These are phyloP conservation scores for Nudaria mundana DNA, from an alignment of 2,888 invertebrate species.

Conservation along the genomic window DNA sequence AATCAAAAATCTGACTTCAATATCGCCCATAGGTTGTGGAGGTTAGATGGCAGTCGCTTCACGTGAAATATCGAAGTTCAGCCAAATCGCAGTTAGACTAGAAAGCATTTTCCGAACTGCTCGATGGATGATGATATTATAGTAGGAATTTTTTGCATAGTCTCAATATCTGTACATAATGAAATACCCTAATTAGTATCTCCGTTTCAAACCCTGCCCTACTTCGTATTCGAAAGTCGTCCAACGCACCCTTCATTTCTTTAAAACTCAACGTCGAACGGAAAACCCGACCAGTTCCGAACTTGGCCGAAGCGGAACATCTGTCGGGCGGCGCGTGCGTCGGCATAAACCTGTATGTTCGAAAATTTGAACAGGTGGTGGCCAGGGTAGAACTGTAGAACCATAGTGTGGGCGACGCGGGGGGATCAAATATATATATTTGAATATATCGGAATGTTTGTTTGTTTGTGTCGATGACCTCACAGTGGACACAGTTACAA, in stretches of 20 bases:
- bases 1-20: too few species aligned
- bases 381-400: slow-evolving; percentile 23
- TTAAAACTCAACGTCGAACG: slow-evolving; percentile 1
- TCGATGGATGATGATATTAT: too few species aligned
- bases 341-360: slow-evolving; percentile 32
- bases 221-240: slow-evolving; percentile 10
- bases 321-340: slow-evolving; percentile 47
- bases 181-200: too few species aligned
- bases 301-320: slow-evolving; percentile 36
- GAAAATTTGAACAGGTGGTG: slow-evolving; percentile 42
- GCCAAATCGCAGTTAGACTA: too few species aligned
- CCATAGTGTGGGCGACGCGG: slow-evolving; percentile 14
- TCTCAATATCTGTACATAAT: too few species aligned
- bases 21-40: too few species aligned
- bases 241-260: slow-evolving; percentile 7
- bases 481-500: slow-evolving; percentile 15
- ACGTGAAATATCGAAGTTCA: too few species aligned
- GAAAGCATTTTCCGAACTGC: too few species aligned
- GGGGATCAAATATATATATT: slow-evolving; percentile 13
- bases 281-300: slow-evolving; percentile 30
- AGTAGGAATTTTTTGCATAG: too few species aligned
- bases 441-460: slow-evolving; percentile 26
- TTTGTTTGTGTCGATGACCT: slow-evolving; percentile 32
- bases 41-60: too few species aligned
- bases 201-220: too few species aligned